Conservation (phyloP, 2,797 vertebrate species). For the Dendrocincla tyrannina region DNA sequence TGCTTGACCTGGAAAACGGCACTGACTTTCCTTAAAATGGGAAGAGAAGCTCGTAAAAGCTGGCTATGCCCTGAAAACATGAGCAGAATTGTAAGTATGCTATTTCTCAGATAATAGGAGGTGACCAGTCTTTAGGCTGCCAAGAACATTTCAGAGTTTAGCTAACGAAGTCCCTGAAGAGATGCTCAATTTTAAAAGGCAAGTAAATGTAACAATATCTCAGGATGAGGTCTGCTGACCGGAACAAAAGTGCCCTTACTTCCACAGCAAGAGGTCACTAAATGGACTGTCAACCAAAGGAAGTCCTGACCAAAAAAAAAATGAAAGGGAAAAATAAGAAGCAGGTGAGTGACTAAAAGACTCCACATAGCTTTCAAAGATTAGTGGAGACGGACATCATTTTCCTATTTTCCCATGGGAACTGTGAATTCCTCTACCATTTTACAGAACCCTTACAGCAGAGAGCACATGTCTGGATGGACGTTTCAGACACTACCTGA, state of each 20-base stretch:
- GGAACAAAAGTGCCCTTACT: slow-evolving; percentile 28
- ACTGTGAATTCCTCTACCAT: background rate
- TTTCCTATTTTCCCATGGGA: background rate
- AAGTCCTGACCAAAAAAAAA: background rate
- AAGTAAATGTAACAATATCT: background rate
- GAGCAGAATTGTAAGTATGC: background rate
- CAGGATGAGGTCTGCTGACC: background rate
- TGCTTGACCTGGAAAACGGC: background rate
- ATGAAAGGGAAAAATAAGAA: accelerated
- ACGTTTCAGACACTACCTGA: background rate
- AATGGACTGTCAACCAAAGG: slow-evolving; percentile 12
- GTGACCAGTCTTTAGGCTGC: background rate
- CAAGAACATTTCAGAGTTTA: background rate
- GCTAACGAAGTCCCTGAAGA: slow-evolving; percentile 24
- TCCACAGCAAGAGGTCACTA: slow-evolving; percentile 2
- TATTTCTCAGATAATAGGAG: background rate
- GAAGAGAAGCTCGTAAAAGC: background rate
- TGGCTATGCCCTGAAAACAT: background rate
- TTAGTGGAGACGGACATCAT: background rate
- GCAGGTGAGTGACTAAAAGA: background rate
- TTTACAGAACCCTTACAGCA: background rate
- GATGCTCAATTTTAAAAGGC: background rate
- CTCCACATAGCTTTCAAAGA: background rate
- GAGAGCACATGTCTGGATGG: background rate
- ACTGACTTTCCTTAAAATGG: background rate